phyloP scores from a whole-genome alignment of 2,797 vertebrate genomes.

The Adrianichthys oophorus region DNA sequence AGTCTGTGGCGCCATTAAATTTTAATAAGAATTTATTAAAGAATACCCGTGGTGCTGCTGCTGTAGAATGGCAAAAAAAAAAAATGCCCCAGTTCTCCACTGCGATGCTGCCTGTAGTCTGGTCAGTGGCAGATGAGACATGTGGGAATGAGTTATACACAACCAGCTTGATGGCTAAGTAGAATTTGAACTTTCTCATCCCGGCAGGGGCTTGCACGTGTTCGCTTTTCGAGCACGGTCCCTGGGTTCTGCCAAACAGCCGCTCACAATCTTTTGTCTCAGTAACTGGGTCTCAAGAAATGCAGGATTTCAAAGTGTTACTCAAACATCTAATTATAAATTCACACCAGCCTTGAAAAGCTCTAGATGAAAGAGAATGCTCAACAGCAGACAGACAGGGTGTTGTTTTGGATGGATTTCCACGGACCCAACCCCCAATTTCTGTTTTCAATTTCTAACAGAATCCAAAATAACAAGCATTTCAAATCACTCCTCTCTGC shows the following conservation, averaged over 20 bases:
- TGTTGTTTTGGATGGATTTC: conserved; percentile 63
- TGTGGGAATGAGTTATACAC: conserved; percentile 8
- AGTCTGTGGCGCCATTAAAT: conserved; percentile 70
- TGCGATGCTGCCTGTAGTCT: conserved; percentile 7
- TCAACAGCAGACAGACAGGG: conserved; percentile 39
- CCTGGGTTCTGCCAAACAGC: conserved; percentile 22
- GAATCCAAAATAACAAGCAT: conserved; percentile 68
- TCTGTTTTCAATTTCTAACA: conserved; percentile 62
- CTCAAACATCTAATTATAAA: conserved; percentile 36
- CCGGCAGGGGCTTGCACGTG: conserved; percentile 50
- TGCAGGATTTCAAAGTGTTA: conserved; percentile 24
- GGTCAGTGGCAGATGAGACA: conserved; percentile 25
- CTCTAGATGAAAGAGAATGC: conserved; percentile 62
- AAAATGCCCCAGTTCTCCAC: conserved; percentile 41
- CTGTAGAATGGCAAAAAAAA: conserved; percentile 37
- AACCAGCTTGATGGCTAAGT: conserved; percentile 38
- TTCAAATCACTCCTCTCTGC: conserved; percentile 37
- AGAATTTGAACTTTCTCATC: conserved; percentile 57
- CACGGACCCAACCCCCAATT: conserved; percentile 27
- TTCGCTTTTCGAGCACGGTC: conserved; percentile 54
- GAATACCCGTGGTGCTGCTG: conserved; percentile 46
- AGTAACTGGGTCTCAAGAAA: conserved; percentile 45
- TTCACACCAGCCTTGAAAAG: conserved; percentile 48
- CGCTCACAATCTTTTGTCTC: conserved; percentile 23
- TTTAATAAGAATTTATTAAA: conserved; percentile 76